Conservation (phyloP, 2,113 vertebrate species). For the Platysteira castanea region DNA sequence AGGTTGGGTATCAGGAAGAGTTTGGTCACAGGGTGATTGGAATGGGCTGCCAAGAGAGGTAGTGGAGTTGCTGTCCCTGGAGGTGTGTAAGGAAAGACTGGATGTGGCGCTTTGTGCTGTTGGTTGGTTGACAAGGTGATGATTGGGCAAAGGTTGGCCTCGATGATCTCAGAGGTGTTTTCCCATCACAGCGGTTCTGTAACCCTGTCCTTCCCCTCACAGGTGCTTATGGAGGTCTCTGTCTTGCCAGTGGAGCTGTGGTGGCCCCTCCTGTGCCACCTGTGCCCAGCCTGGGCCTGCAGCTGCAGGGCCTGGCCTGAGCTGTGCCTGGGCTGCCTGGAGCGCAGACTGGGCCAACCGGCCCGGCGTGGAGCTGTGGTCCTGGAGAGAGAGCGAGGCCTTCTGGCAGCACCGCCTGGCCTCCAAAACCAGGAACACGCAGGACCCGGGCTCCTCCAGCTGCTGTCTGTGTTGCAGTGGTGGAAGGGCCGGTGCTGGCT, state of each 20-base stretch:
- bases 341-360: conserved; percentile 84
- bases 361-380: conserved; percentile 77
- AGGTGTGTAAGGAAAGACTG: too few species aligned
- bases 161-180: too few species aligned
- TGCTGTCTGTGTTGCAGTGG: conserved; percentile 82
- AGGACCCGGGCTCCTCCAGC: conserved; percentile 76
- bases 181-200: background rate
- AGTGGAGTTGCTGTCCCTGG: too few species aligned
- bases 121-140: too few species aligned
- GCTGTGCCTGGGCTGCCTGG: conserved; percentile 78
- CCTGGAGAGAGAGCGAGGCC: conserved; percentile 78
- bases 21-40: too few species aligned
- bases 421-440: conserved; percentile 79
- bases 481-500: conserved; percentile 77
- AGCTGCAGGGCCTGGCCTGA: conserved; percentile 84
- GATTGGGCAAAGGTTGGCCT: too few species aligned
- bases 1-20: background rate
- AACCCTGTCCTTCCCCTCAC: background rate
- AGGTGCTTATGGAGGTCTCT: conserved; percentile 80
- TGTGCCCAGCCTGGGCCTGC: conserved; percentile 82
- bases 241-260: conserved; percentile 81
- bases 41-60: background rate
- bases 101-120: too few species aligned
- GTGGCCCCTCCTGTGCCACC: conserved; percentile 84
- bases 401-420: conserved; percentile 82